Conservation (phyloP, 2,888 invertebrate species). For the Microdon myrmicae region DNA sequence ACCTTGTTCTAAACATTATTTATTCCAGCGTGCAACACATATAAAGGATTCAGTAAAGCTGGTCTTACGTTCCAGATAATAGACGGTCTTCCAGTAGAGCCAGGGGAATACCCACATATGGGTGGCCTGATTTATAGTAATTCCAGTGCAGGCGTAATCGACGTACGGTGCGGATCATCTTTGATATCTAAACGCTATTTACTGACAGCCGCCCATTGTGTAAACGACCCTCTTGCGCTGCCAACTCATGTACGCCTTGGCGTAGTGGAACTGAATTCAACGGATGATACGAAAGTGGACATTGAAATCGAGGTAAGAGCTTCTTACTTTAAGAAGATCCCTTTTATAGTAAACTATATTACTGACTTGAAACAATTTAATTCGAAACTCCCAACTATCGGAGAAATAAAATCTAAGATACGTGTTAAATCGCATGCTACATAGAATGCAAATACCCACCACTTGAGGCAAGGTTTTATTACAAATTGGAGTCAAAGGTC, state of each 20-base stretch:
- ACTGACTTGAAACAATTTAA: no score
- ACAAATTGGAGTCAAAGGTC: no score
- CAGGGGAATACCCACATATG: constrained; percentile 46
- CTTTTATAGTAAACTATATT: no score
- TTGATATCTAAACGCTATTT: constrained; percentile 37
- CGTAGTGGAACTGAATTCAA: neutral
- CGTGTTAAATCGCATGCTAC: no score
- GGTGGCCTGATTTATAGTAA: constrained; percentile 28
- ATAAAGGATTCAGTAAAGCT: neutral
- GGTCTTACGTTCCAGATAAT: constrained; percentile 23
- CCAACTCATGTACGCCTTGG: constrained; percentile 40
- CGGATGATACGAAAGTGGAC: constrained; percentile 8
- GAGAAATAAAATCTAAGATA: no score
- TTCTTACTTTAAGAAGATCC: no score
- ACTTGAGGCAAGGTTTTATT: no score
- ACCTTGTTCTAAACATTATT: neutral
- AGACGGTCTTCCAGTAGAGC: constrained; percentile 12
- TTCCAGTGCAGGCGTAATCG: neutral
- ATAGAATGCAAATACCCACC: no score
- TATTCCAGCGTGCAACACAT: constrained; percentile 5
- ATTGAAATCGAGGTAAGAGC: constrained; percentile 16
- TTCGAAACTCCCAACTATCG: no score
- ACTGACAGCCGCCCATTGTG: constrained; percentile 50
- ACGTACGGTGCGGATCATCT: constrained; percentile 29
- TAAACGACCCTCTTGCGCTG: neutral